Evolutionary conservation across 92 coral and sea anemone genomes (phyloP).

Genomic region (Zoanthus sociatus): DNA sequence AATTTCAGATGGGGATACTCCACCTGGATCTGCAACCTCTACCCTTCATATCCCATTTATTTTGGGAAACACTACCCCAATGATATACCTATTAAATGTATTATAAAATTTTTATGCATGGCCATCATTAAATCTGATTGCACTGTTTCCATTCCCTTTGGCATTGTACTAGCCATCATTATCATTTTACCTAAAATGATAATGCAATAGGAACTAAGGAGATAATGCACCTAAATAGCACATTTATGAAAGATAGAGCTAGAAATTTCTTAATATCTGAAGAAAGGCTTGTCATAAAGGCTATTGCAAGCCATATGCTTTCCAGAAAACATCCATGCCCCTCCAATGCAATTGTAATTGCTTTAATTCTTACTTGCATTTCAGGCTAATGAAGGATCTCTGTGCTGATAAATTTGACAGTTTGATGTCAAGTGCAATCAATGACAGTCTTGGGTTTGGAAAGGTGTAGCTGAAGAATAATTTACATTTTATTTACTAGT

Average conservation of each 20-base stretch:
- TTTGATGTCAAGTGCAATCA: conserved; percentile 15
- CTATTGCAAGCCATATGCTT: not conserved
- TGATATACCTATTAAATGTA: not conserved
- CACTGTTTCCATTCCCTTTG: conserved; percentile 4
- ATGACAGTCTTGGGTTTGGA: conserved; percentile 35
- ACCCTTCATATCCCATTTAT: not conserved
- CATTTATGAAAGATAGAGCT: not conserved
- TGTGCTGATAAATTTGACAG: conserved; percentile 18
- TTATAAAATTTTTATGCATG: not conserved
- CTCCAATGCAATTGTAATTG: not conserved
- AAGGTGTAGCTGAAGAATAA: not conserved
- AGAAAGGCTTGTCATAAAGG: not conserved
- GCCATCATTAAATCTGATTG: not conserved
- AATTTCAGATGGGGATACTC: not conserved
- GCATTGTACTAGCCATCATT: conserved; percentile 1
- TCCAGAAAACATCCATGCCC: not conserved
- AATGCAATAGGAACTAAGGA: not conserved
- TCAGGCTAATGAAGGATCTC: conserved; percentile 48
- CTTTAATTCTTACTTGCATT: not conserved
- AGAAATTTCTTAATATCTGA: not conserved
- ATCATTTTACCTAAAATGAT: not conserved
- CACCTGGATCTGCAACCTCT: conserved; percentile 5
- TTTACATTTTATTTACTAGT: not conserved
- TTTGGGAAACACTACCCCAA: not conserved
- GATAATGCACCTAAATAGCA: not conserved